Conservation (phyloP, 2,797 vertebrate species). For the Harpagifer antarcticus region DNA sequence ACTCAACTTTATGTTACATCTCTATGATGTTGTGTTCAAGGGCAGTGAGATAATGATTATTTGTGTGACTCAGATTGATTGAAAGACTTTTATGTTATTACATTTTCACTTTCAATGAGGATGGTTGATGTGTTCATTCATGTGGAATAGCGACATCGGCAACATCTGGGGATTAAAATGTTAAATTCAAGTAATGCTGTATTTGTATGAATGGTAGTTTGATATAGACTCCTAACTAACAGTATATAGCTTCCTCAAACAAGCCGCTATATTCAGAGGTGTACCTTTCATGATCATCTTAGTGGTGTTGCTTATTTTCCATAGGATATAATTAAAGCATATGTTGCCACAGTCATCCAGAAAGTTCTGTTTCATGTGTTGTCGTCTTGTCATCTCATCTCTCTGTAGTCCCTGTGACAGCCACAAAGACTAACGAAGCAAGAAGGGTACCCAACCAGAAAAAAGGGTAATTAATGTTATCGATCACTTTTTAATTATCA, state of each 20-base stretch:
- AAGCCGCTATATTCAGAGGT: background rate
- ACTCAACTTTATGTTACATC: too few relatives aligned
- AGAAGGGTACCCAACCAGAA: background rate
- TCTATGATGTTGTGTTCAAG: too few relatives aligned
- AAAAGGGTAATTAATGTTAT: slow-evolving; percentile 14
- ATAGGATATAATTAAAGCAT: background rate
- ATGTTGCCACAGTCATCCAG: background rate
- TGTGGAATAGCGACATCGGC: background rate
- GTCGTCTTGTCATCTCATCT: background rate
- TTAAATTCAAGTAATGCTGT: background rate
- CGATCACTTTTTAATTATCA: background rate
- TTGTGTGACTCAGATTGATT: background rate
- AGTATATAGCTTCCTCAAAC: background rate
- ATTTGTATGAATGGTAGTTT: background rate
- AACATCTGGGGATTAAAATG: background rate
- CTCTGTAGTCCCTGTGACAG: background rate
- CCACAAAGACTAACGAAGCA: background rate
- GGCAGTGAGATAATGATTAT: too few relatives aligned
- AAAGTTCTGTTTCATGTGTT: background rate
- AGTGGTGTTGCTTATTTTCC: background rate
- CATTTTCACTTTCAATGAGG: background rate
- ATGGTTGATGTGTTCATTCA: background rate
- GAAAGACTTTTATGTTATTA: background rate
- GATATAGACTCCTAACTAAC: background rate
- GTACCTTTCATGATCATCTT: background rate